Base-by-base conservation (phyloP, 1,140 invertebrate genomes). In the Macrotrachela quadricornifera region DNA sequence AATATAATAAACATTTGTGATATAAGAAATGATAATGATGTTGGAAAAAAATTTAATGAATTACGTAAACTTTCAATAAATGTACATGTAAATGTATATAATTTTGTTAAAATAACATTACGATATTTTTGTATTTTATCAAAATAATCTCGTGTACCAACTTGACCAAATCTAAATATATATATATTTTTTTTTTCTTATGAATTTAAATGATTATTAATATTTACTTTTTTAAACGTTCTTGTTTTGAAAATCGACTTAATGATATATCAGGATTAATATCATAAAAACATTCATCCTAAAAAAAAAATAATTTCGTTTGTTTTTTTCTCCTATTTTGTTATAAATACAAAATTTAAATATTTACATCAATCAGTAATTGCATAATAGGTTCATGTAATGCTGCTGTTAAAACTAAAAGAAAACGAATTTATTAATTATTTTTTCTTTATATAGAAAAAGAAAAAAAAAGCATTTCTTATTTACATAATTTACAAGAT, bases 21-120 rank as follows among this genome's bases (percentile, higher is more conserved):
- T 13, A 78, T 69, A 0, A 79, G 58, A 75, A 75, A 77, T 6
- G 71, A 65, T 57, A 80, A 62, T 58, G 69, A 74, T 39, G 80
- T 78, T 0, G 91, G 91, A 71, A 97, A 96, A 61, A 83, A 84
- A 52, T 82, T 78, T 72, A 91, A 81, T 64, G 85, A 85, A 56
- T 83, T 80, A 45, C 79, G 75, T 56, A 97, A 78, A 46, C 82
- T 82, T 10, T 75, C 69, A 49, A 95, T 80, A 64, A 95, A 95
- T 58, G 76, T 74, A 62, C 79, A 79, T 1, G 83, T 78, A 39
- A 91, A 76, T 18, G 78, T 74, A 50, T 80, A 80, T 52, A 96
- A 71, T 58, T 83, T 82, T 49, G 79, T 79, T n/a, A 85, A 76
- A 49, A 71, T 69, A 15, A 63, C 61, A 41, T 59, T 59, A 14